phyloP scores from a whole-genome alignment of 2,888 invertebrate genomes.

The Pseudococcus jackbeardsleyi region DNA sequence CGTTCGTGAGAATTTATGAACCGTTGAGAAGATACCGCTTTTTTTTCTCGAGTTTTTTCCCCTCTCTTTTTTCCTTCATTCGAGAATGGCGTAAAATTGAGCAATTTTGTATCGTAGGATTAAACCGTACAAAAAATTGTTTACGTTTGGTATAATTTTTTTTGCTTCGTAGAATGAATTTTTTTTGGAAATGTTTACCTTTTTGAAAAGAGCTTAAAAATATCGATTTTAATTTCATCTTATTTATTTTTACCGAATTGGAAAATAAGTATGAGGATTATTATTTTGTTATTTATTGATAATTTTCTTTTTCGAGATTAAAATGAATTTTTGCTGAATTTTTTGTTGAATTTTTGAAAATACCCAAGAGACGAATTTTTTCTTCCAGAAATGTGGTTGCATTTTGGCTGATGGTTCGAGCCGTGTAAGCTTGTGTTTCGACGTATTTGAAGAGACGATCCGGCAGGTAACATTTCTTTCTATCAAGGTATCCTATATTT shows the following conservation, averaged over 20 bases:
- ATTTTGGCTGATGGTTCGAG: too few relatives aligned
- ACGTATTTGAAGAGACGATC: too few relatives aligned
- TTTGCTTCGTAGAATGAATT: neutral
- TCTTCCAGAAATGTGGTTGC: too few relatives aligned
- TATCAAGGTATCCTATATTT: too few relatives aligned
- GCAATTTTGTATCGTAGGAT: neutral
- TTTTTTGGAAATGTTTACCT: neutral
- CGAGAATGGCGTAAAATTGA: neutral
- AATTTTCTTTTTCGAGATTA: too few relatives aligned
- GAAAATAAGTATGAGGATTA: neutral
- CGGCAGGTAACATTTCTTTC: too few relatives aligned
- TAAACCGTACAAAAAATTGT: neutral
- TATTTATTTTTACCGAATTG: neutral
- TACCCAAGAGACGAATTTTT: too few relatives aligned
- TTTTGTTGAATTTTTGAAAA: too few relatives aligned
- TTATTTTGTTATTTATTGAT: too few relatives aligned
- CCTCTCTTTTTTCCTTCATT: neutral
- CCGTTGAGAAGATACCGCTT: neutral
- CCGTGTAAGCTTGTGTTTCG: too few relatives aligned
- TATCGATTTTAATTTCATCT: neutral
- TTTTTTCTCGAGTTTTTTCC: neutral
- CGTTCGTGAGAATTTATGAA: slow-evolving; percentile 14
- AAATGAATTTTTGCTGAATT: too few relatives aligned
- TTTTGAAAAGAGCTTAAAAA: neutral
- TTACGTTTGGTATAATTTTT: neutral